These are phyloP conservation scores for Acheta domesticus DNA, from an alignment of 2,888 invertebrate genomes.

Conservation along the genomic window DNA sequence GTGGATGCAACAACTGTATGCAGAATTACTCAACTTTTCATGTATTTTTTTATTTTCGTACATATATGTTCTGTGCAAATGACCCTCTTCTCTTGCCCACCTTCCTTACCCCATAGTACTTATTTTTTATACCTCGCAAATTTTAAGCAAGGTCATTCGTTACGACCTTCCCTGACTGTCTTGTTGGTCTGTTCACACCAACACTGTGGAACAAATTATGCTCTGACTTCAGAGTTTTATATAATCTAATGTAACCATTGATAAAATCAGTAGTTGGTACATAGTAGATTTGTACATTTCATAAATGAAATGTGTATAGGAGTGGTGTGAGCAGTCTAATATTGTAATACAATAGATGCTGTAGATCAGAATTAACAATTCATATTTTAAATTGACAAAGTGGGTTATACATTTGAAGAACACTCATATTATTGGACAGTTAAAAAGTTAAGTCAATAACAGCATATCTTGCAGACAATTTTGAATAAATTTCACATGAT, in stretches of 20 bases:
- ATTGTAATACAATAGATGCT: constrained; percentile 4
- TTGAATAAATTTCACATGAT: too few relatives aligned
- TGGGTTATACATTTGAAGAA: neutral
- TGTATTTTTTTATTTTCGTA: constrained; percentile 32
- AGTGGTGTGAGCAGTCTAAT: constrained; percentile 18
- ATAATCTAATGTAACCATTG: constrained; percentile 22
- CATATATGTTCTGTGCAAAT: constrained; percentile 27
- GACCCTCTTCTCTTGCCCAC: constrained; percentile 26
- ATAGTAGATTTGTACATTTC: neutral
- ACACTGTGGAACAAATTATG: constrained; percentile 27
- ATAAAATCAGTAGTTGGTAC: constrained; percentile 25
- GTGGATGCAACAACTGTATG: constrained; percentile 28
- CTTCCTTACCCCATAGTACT: constrained; percentile 35
- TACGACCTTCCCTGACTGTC: constrained; percentile 23
- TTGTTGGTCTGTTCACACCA: constrained; percentile 26
- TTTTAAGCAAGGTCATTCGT: constrained; percentile 27
- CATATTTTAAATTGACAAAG: neutral
- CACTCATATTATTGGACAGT: neutral
- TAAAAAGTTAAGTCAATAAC: neutral
- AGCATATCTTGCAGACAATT: too few relatives aligned
- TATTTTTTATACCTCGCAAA: constrained; percentile 39
- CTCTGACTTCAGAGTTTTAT: constrained; percentile 24
- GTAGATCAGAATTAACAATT: constrained; percentile 20
- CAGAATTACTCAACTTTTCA: constrained; percentile 26
- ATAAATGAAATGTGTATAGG: neutral